Percentiles rank a stretch among this genome's conserved stretches.
Evolutionary conservation across 2,797 vertebrate species (phyloP).

Genomic region (Microcaecilia unicolor): DNA sequence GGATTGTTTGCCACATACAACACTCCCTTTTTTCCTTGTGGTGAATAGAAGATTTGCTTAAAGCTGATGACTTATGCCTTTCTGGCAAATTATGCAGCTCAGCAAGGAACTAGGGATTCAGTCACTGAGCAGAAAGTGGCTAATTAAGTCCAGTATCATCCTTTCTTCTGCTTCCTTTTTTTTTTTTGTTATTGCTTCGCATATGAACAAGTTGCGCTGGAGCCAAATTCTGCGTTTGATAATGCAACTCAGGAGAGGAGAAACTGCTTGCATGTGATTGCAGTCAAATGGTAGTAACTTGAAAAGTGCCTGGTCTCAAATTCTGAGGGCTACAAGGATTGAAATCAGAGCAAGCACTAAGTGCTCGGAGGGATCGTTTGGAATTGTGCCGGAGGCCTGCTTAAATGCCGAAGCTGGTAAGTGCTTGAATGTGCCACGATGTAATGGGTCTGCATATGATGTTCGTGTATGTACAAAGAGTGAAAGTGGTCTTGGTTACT

Average conservation of each 20-base stretch:
- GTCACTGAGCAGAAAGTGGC: slow-evolving; percentile 51
- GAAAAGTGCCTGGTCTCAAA: slow-evolving; percentile 32
- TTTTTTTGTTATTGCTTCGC: slow-evolving; percentile 19
- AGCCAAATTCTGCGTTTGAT: slow-evolving; percentile 43
- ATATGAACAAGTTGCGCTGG: slow-evolving; percentile 24
- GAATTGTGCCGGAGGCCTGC: slow-evolving; percentile 37
- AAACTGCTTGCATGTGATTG: slow-evolving; percentile 29
- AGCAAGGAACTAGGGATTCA: slow-evolving; percentile 42
- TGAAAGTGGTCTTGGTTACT: slow-evolving; percentile 22
- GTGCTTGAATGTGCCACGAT: slow-evolving; percentile 26
- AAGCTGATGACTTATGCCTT: slow-evolving; percentile 66
- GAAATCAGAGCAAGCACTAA: slow-evolving; percentile 25
- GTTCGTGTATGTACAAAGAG: slow-evolving; percentile 5
- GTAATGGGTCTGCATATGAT: slow-evolving; percentile 25
- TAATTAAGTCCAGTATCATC: slow-evolving; percentile 57
- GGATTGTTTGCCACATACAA: slow-evolving; percentile 86
- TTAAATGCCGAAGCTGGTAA: slow-evolving; percentile 68
- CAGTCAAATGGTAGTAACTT: slow-evolving; percentile 20
- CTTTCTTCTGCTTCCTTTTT: slow-evolving; percentile 3
- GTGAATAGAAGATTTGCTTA: slow-evolving; percentile 69
- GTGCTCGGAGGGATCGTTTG: slow-evolving; percentile 16
- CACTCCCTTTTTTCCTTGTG: slow-evolving; percentile 83
- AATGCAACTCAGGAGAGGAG: slow-evolving; percentile 46
- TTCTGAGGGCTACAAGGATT: slow-evolving; percentile 34
- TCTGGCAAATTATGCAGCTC: slow-evolving; percentile 57